These are phyloP conservation scores for Pterophyllum scalare DNA, from an alignment of 2,113 vertebrate genomes.

Conservation along the genomic window DNA sequence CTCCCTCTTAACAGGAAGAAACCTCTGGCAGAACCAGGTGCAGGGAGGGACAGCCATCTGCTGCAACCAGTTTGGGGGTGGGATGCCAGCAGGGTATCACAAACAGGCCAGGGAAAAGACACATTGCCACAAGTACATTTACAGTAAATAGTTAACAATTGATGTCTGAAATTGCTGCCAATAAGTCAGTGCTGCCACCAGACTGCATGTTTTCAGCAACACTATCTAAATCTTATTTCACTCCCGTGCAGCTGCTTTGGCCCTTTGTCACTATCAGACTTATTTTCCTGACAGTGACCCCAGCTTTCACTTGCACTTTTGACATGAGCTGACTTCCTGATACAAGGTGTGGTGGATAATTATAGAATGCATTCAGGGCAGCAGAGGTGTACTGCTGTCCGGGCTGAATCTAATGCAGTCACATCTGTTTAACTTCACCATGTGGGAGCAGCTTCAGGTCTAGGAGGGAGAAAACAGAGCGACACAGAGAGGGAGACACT, in stretches of 20 bases:
- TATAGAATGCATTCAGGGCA: constrained; percentile 79
- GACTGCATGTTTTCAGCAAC: not conserved
- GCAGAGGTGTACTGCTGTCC: constrained; percentile 76
- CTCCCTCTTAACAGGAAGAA: too few relatives aligned
- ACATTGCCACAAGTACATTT: not conserved
- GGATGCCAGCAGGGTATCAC: not conserved
- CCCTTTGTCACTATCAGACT: constrained; percentile 63
- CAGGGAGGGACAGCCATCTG: too few relatives aligned
- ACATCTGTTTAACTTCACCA: constrained; percentile 80
- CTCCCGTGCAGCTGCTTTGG: constrained; percentile 48
- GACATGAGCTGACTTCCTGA: constrained; percentile 74
- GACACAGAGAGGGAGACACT: constrained; percentile 47
- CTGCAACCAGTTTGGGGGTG: too few relatives aligned
- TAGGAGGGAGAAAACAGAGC: constrained; percentile 58
- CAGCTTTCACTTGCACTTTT: constrained; percentile 78
- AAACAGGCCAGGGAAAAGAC: not conserved
- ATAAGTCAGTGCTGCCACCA: not conserved
- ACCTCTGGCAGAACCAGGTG: too few relatives aligned
- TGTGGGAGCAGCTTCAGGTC: constrained; percentile 69
- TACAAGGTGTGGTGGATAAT: constrained; percentile 81
- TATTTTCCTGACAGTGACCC: constrained; percentile 73
- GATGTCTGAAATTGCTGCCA: not conserved
- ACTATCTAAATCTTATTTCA: constrained; percentile 45
- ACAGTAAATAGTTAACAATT: not conserved
- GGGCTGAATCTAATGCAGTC: constrained; percentile 81